These are phyloP conservation scores for Cervus canadensis DNA, from an alignment of 2,113 vertebrate species.

Conservation along the genomic window DNA sequence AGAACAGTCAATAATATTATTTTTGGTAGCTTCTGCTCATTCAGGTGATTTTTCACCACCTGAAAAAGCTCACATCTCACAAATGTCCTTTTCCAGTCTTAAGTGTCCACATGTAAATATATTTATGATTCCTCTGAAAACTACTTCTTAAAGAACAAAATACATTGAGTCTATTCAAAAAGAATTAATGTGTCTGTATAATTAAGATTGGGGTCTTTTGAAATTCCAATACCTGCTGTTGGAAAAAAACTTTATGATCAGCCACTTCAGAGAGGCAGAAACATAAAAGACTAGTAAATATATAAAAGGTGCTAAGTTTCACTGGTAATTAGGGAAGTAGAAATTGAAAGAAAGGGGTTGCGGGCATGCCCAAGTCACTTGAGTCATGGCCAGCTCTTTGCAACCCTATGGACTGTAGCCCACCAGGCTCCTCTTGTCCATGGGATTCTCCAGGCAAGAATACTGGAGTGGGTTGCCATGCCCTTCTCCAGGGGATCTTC, in stretches of 20 bases:
- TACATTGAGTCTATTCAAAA: not conserved
- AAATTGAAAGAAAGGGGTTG: not conserved
- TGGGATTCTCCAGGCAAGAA: not conserved
- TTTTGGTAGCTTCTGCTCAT: not conserved
- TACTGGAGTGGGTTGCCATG: not conserved
- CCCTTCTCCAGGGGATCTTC: not conserved
- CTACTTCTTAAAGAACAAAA: not conserved
- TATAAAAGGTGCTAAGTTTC: not conserved
- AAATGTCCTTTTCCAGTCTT: not conserved
- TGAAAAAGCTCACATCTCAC: not conserved
- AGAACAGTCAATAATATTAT: not conserved
- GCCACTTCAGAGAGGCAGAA: not conserved
- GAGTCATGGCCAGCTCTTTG: not conserved
- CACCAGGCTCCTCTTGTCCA: not conserved
- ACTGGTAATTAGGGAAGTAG: not conserved
- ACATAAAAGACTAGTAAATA: not conserved
- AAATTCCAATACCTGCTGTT: not conserved
- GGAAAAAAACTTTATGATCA: not conserved
- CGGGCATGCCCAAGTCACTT: accelerated
- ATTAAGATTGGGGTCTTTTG: not conserved
- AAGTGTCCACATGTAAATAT: not conserved
- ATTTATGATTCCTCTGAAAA: not conserved
- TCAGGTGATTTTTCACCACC: not conserved
- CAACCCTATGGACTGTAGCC: not conserved
- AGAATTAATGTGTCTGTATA: not conserved